Conservation (phyloP, 2,797 vertebrate genomes). For the Siniperca obscura region DNA sequence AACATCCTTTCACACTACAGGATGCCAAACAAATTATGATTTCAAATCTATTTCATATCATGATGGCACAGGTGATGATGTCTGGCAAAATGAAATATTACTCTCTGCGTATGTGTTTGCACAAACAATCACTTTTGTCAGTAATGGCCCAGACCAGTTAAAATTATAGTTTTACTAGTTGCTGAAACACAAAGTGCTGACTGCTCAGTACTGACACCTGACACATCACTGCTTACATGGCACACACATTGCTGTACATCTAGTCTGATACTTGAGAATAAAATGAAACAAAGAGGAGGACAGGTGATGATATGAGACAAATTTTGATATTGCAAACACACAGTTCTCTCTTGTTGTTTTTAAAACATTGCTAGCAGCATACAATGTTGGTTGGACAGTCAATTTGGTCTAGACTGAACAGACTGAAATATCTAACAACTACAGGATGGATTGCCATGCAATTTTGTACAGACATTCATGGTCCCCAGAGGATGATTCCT, state of each 20-base stretch:
- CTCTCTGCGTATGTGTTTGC: background rate
- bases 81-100: background rate
- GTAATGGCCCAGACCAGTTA: background rate
- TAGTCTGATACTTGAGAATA: background rate
- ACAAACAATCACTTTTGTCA: background rate
- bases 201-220: background rate
- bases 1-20: background rate
- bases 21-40: background rate
- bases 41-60: background rate
- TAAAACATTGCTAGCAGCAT: background rate
- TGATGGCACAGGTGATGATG: background rate
- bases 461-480: background rate
- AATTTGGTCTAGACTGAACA: background rate
- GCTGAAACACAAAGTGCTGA: conserved; percentile 9
- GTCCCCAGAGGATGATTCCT: background rate
- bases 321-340: background rate
- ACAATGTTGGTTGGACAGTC: background rate
- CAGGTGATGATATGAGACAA: background rate
- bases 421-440: background rate
- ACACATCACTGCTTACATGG: background rate
- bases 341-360: background rate
- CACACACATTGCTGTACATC: background rate
- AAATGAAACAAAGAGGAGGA: background rate
- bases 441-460: background rate
- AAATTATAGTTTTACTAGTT: background rate